phyloP scores from a whole-genome alignment of 2,797 vertebrate genomes.

The Rhyacichthys aspro region DNA sequence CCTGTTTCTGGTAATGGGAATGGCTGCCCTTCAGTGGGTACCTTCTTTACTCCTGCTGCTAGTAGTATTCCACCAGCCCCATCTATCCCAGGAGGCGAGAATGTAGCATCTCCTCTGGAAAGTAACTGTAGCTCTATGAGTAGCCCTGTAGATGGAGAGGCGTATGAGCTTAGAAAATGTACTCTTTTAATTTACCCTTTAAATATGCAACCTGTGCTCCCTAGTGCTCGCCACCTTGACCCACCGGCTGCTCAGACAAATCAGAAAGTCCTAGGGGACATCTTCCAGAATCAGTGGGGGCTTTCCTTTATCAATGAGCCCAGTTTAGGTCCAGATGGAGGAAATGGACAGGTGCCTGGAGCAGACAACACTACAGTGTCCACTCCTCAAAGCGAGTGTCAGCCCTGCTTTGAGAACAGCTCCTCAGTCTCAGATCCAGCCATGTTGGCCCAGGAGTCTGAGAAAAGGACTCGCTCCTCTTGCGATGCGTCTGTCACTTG shows the following conservation, averaged over 20 bases:
- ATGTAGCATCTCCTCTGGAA: conserved; percentile 82
- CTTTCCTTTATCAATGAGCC: conserved; percentile 99
- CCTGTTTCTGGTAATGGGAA: conserved; percentile 88
- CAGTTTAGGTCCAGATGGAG: conserved; percentile 82
- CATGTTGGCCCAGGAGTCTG: conserved; percentile 86
- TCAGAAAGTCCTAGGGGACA: conserved; percentile 97
- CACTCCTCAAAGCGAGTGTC: conserved; percentile 85
- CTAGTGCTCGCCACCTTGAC: conserved; percentile 83
- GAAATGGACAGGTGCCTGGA: conserved; percentile 70
- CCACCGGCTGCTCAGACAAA: conserved; percentile 84
- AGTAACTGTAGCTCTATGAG: conserved; percentile 74
- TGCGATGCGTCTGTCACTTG: conserved; percentile 70
- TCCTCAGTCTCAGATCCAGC: conserved; percentile 82
- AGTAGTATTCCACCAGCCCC: conserved; percentile 84
- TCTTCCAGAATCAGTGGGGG: conserved; percentile 99
- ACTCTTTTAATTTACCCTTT: conserved; percentile 97
- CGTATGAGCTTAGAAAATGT: conserved; percentile 90
- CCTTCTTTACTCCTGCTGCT: conserved; percentile 90
- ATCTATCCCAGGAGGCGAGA: conserved; percentile 82
- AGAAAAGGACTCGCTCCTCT: conserved; percentile 92
- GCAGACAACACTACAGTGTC: conserved; percentile 83
- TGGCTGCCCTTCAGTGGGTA: conserved; percentile 84
- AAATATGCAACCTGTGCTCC: conserved; percentile 98
- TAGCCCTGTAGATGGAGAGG: conserved; percentile 78
- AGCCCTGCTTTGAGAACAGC: conserved; percentile 84